Base-by-base conservation (phyloP, 2,797 vertebrate species). In the Anguilla pacifica region DNA sequence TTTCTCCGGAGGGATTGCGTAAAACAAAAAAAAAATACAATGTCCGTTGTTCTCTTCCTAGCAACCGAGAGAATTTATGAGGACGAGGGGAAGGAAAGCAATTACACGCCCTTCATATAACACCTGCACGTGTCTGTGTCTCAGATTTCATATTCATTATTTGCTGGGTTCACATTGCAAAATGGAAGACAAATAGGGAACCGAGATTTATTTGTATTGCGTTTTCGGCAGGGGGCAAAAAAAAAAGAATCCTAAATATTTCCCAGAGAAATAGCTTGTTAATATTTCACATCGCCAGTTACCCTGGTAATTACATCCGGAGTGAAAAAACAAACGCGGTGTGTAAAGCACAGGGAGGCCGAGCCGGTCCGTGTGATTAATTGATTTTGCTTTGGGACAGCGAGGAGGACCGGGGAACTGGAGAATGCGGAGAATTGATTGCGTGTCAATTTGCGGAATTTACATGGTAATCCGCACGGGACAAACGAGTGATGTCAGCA, bases 51-150 rank as follows among this genome's bases (percentile, higher is more conserved):
- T 81, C 77, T 81, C 77, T 81, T 43, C 39, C 19, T 49, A 81
- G 77, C 77, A 49, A 49, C 77, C 39, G 15, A 5, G 13, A 46
- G 19, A 81, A 81, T 81, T 81, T 81, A 81, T 49, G 77, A 49
- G 77, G 19, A 3, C 22, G 3, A 17, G 43, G 43, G 49, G 5
- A 3, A 1, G 4, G 77, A 49, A 81, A 49, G 43, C 77, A 81
- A 49, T 81, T 81, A 81, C 43, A 9, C n/a, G 15, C 17, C 31
- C 72, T 81, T 81, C 77, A 51, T 81, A 81, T 81, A 81, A 81
- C 77, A 81, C 77, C 77, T 81, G 77, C 43, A n/a, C 77, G 39
- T 49, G 43, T n/a, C 77, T 25, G 6, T 25, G 39, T 81, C 43
- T 81, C 77, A 25, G 6, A 25, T 81, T 81, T 81, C 25, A 49